Conservation (phyloP, 2,113 vertebrate species). For the Piprites chloris region DNA sequence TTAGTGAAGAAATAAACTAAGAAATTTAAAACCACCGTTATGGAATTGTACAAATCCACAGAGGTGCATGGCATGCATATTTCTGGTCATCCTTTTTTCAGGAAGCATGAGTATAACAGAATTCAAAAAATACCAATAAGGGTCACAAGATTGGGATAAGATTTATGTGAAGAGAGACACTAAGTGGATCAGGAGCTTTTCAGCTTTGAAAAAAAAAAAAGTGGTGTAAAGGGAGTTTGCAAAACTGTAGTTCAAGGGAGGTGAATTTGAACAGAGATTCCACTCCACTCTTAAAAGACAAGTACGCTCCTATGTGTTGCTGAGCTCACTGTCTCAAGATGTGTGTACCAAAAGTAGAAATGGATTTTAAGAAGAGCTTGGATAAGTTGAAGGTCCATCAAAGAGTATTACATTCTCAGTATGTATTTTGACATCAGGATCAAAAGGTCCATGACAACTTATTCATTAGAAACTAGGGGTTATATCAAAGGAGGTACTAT, state of each 20-base stretch:
- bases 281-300: neutral
- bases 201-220: neutral
- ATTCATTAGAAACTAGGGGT: neutral
- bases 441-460: neutral
- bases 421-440: neutral
- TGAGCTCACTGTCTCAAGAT: neutral
- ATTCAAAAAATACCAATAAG: neutral
- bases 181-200: neutral
- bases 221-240: neutral
- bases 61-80: neutral
- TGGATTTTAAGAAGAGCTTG: neutral
- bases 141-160: neutral
- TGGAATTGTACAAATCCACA: neutral
- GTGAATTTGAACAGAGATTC: neutral
- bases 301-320: neutral
- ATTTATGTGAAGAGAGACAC: neutral
- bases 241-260: neutral
- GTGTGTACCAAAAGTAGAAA: neutral
- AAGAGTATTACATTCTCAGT: neutral
- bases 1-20: neutral
- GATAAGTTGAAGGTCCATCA: neutral
- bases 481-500: neutral
- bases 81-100: neutral
- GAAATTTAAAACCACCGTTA: neutral
- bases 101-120: neutral